Evolutionary conservation across 2,113 vertebrate genomes (phyloP), one percentile per base, ranked within the genome.

Genomic region (Sebastes schlegelii): DNA sequence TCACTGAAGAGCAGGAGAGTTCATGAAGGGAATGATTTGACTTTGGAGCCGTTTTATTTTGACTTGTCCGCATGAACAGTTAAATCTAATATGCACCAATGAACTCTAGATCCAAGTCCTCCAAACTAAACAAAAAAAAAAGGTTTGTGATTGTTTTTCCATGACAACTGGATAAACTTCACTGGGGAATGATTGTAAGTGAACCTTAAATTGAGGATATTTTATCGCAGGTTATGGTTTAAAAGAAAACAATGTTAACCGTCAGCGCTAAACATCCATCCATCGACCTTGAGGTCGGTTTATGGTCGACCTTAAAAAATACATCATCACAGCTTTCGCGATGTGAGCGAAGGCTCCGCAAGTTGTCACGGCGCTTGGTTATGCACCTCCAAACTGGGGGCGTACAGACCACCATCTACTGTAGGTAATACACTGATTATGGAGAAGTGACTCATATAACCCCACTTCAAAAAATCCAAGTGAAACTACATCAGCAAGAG

Each of bases 31-130:
- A 62, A 9, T 11, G 13, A 51, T 55, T 55, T 45, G 6, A 57
- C 58, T 79, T 45, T 23, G 19, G 14, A 43, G 23, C 13, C 5
- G 16, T 79, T 79, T 75, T 7, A 13, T 65, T 69, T 81, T 13
- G 54, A 23, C 51, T 26, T 48, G 16, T 63, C 10, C 16, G 45
- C 42, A 72, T 34, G 42, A 9, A 58, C 8, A 74, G 16, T 43
- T 17, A 26, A 42, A 19, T 14, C n/a, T 58, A 13, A 46, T 48
- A 11, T 26, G 14, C 43, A 60, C 63, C 40, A 10, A n/a, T 3
- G 34, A 65, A 46, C 63, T 45, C 43, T 66, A 43, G 11, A 19
- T 65, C 52, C 16, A 21, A 57, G 51, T 43, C 51, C n/a, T 66
- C 51, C 16, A 34, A 51, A 54, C 67, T 54, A 12, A 34, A 51